These are phyloP conservation scores for Liolophura sinensis DNA, from an alignment of 1,140 invertebrate species.

Conservation along the genomic window DNA sequence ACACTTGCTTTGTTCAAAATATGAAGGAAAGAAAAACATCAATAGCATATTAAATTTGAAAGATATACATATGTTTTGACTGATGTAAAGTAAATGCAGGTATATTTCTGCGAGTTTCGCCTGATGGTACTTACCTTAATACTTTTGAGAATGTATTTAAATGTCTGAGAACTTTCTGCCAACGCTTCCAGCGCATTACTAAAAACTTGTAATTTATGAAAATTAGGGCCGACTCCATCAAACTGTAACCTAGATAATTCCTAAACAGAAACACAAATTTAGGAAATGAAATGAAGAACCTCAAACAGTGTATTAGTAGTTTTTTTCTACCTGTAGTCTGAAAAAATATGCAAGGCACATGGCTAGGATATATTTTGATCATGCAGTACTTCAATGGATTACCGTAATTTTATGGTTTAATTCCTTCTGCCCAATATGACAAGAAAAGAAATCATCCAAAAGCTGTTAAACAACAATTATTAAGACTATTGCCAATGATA, in stretches of 20 bases:
- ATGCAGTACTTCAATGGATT: background rate
- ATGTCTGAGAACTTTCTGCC: slow-evolving; percentile 46
- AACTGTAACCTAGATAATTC: slow-evolving; percentile 27
- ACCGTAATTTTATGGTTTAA: background rate
- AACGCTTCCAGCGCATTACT: slow-evolving; percentile 52
- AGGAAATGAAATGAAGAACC: background rate
- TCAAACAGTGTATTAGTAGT: background rate
- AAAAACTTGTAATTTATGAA: slow-evolving; percentile 52
- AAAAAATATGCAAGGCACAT: background rate
- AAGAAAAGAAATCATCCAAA: too few relatives aligned
- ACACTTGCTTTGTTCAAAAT: too few relatives aligned
- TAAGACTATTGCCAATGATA: background rate
- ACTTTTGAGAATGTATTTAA: slow-evolving; percentile 45
- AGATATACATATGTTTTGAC: too few relatives aligned
- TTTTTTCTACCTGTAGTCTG: too few relatives aligned
- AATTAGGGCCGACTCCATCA: slow-evolving; percentile 43
- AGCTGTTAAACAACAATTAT: background rate
- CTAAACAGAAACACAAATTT: slow-evolving; percentile 23
- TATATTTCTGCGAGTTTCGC: background rate
- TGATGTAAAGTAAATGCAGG: too few relatives aligned
- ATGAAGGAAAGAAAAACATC: too few relatives aligned
- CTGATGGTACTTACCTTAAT: slow-evolving; percentile 44
- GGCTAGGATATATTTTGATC: background rate
- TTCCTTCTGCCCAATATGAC: background rate
- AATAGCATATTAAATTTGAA: too few relatives aligned